These are phyloP conservation scores for Acropora yongei DNA, from an alignment of 64 coral and sea anemone species.

Conservation along the genomic window DNA sequence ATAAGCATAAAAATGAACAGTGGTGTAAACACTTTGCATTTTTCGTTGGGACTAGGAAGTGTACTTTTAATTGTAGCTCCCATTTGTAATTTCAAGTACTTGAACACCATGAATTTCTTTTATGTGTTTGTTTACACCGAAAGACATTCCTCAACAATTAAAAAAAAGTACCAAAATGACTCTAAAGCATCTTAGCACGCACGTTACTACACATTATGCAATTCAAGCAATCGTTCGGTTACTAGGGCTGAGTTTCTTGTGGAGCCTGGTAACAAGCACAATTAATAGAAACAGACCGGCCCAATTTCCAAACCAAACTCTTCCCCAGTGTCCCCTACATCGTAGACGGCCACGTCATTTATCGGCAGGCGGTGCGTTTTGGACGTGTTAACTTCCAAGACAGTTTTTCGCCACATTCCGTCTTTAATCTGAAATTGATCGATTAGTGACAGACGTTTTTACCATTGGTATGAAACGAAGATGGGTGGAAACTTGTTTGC, in stretches of 20 bases:
- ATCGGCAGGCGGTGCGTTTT: conserved; percentile 91
- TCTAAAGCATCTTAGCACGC: background rate
- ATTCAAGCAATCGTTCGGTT: background rate
- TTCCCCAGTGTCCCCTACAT: conserved; percentile 84
- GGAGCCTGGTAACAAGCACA: background rate
- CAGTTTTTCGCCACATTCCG: conserved; percentile 83
- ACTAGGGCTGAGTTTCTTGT: background rate
- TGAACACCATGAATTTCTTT: background rate
- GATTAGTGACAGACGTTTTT: background rate
- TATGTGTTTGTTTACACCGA: background rate
- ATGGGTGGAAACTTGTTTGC: background rate
- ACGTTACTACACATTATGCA: background rate
- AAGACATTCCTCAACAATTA: background rate
- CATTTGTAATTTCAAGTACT: background rate
- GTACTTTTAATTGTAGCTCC: background rate
- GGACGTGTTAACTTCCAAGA: conserved; percentile 80
- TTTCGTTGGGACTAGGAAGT: background rate
- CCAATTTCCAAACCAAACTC: conserved; percentile 94
- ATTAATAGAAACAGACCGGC: conserved; percentile 88
- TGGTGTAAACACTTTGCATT: background rate
- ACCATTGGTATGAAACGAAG: no score
- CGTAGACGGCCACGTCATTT: conserved; percentile 83
- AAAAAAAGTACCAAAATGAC: background rate
- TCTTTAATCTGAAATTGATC: conserved; percentile 75
- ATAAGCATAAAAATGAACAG: no score